Base-by-base conservation (phyloP, 2,797 vertebrate species). In the Catharus ustulatus region DNA sequence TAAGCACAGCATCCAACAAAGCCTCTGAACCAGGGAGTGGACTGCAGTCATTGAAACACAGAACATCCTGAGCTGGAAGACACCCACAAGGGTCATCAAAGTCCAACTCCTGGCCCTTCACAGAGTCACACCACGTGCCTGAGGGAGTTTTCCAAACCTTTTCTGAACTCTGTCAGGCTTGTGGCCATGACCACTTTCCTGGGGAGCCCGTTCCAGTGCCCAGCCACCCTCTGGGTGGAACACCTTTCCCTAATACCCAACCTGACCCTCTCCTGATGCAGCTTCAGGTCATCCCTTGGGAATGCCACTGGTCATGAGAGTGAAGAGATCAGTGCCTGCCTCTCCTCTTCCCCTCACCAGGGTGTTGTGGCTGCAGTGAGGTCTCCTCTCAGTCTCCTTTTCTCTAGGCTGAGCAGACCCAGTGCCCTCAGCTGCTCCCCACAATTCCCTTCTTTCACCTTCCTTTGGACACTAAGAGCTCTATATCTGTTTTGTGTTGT, bases 281-380 rank as follows among this genome's bases (percentile, higher is more conserved):
- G 2, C 15, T 55, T 42, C 55, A 62, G 26, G 11, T 23, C 15
- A 10, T 75, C 7, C 22, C 32, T n/a, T 8, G 5, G 8, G 42
- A 40, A 40, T 40, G 40, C 40, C 71, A 17, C 34, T n/a, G 42
- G 27, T 24, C 19, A 4, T 5, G 8, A 23, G 16, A 57, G 38
- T 9, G 42, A 9, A 18, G 42, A 45, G n/a, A 7, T 38, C 23
- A 51, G 10, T 21, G 36, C 9, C 63, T 57, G 36, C 4, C 15
- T 19, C 27, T 55, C 19, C 32, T 55, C 20, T 66, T 17, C 17
- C 17, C 22, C 11, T 5, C 11, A 4, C 0, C 0, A 21, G 16
- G 27, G 10, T 52, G 29, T 1, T 66, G 52, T 59, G 13, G 5
- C 16, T 42, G 38, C 38, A 30, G 0, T 24, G 45, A 38, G 52